Evolutionary conservation across 1,140 invertebrate genomes (phyloP), one percentile per base, ranked within the genome.

Genomic region (Drosophila seguyi): DNA sequence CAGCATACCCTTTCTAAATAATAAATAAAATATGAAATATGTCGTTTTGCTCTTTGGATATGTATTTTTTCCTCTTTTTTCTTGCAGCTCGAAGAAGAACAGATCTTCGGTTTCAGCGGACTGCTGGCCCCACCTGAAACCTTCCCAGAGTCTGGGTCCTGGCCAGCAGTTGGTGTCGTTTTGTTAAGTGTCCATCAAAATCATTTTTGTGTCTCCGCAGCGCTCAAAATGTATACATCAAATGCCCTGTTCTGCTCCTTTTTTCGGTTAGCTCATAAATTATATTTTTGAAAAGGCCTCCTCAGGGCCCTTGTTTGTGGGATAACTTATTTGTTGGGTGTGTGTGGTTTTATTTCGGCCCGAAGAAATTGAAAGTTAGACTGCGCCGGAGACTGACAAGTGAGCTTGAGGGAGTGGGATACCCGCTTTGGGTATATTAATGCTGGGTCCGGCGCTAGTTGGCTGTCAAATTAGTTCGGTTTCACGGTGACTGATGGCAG

Each of bases 11-110:
- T 90, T 90, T 90, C 85, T 90, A 90, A 90, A 90, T 90, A 90
- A 90, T 90, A 90, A 90, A 90, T 90, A 90, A 88, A 90, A 90
- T 90, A 90, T 90, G 85, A 90, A 85, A 90, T 85, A 90, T 90
- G 85, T 90, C 71, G 85, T 85, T 55, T 78, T 81, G 77, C 63
- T 62, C 45, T 27, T 36, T 52, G 42, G 41, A 16, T 53, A 63
- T 38, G 48, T 73, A 27, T 60, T 71, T 50, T 50, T 42, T 50
- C 29, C n/a, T 22, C 4, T 34, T 13, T 7, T 45, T 27, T 57
- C 65, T 42, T 52, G 45, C 47, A 36, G 47, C 62, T 20, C 44
- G 42, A 67, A 20, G 55, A 65, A 57, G 71, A 82, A 66, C 75
- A 34, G 56, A 79, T 55, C 60, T 50, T 56, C 47, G 69, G 47